Evolutionary conservation across 2,797 vertebrate species (phyloP).

Genomic region (Muscicapa striata): DNA sequence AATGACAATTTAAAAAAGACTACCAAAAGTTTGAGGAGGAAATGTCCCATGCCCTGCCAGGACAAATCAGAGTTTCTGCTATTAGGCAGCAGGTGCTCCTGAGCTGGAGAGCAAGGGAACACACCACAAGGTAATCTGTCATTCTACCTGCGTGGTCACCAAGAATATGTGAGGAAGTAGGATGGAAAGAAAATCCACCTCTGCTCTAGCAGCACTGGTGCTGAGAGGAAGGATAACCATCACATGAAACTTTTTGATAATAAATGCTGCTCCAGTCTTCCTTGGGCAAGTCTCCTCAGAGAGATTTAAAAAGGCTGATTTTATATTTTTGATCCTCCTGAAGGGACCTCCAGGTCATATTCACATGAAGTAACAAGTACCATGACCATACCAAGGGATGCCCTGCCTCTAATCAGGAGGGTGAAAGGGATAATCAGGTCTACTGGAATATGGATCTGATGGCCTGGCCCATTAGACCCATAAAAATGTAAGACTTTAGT

Average conservation of each 20-base stretch:
- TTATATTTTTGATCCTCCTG: not conserved
- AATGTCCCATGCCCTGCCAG: not conserved
- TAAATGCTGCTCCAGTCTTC: not conserved
- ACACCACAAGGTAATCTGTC: not conserved
- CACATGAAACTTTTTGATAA: not conserved
- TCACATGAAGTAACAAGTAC: not conserved
- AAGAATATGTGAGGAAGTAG: not conserved
- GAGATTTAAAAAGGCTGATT: not conserved
- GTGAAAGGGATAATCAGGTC: not conserved
- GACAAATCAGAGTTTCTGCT: not conserved
- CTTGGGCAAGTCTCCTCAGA: not conserved
- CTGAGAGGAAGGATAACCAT: not conserved
- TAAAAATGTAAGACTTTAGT: not conserved
- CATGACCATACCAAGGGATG: not conserved
- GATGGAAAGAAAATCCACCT: not conserved
- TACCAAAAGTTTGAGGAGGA: not conserved
- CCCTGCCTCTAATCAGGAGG: not conserved
- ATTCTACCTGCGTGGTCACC: not conserved
- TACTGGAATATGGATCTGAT: not conserved
- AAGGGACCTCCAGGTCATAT: not conserved
- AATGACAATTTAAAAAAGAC: not conserved
- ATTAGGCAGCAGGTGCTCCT: not conserved
- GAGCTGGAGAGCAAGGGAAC: not conserved
- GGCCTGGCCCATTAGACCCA: not conserved
- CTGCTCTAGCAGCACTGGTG: not conserved